Percentiles rank a stretch among this genome's conserved stretches.
Evolutionary conservation across 2,113 vertebrate genomes (phyloP).

Genomic region (Rhegmatorhina hoffmannsi): DNA sequence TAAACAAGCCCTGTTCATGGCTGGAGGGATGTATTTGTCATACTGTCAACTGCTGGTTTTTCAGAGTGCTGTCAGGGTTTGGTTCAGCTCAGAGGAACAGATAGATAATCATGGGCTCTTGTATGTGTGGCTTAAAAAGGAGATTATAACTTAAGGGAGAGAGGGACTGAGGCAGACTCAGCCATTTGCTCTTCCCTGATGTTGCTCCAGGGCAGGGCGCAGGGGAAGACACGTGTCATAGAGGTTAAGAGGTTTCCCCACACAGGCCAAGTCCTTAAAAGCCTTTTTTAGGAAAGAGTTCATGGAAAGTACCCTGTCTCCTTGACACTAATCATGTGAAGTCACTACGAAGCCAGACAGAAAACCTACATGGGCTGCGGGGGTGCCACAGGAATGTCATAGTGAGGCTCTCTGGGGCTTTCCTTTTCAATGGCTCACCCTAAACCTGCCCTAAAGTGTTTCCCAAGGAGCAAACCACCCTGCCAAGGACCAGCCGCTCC

Average conservation of each 20-base stretch:
- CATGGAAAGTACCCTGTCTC: not conserved
- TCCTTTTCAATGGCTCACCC: not conserved
- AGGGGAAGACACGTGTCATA: not conserved
- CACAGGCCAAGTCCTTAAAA: not conserved
- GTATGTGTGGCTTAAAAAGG: rapidly evolving
- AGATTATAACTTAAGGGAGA: not conserved
- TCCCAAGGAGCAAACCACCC: not conserved
- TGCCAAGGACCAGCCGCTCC: not conserved
- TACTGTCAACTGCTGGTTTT: not conserved
- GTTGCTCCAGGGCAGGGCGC: not conserved
- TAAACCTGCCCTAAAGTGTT: not conserved
- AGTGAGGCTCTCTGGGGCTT: not conserved
- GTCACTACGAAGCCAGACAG: not conserved
- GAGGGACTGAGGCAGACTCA: too few relatives aligned
- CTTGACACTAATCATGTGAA: not conserved
- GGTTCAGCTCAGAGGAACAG: not conserved
- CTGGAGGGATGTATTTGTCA: not conserved
- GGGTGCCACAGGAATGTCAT: not conserved
- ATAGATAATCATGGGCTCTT: not conserved
- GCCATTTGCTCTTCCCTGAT: not conserved
- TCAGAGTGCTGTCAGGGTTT: not conserved
- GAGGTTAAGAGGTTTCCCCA: not conserved
- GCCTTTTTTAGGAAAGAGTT: not conserved
- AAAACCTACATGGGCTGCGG: rapidly evolving
- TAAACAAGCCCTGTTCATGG: not conserved